Evolutionary conservation across 2,888 invertebrate species (phyloP).

Genomic region (Sceliomorpha sp.): DNA sequence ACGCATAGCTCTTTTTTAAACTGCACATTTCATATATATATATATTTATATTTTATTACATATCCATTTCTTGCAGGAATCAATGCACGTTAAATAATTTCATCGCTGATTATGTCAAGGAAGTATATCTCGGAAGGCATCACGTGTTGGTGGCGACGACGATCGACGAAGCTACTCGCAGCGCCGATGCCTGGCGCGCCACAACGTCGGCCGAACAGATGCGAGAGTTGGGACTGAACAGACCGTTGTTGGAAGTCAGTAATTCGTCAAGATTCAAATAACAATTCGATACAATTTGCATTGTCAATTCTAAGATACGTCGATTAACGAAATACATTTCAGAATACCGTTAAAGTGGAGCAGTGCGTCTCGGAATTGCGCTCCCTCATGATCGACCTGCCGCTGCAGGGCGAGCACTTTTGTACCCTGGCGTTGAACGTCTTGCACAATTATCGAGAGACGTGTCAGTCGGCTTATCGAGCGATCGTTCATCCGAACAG

Average conservation of each 20-base stretch:
- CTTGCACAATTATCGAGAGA: conserved; percentile 87
- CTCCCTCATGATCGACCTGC: conserved; percentile 86
- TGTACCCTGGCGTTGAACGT: conserved; percentile 87
- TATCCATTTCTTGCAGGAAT: conserved; percentile 81
- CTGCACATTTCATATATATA: conserved; percentile 9
- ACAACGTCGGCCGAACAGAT: conserved; percentile 86
- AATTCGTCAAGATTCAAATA: too few relatives aligned
- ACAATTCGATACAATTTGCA: too few relatives aligned
- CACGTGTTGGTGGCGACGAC: conserved; percentile 84
- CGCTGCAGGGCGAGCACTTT: conserved; percentile 88
- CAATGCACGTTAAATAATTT: conserved; percentile 91
- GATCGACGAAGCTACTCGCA: conserved; percentile 87
- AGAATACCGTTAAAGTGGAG: conserved; percentile 88
- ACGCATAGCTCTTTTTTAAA: too few relatives aligned
- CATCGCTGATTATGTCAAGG: conserved; percentile 92
- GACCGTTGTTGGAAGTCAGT: conserved; percentile 83
- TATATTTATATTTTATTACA: conserved; percentile 24
- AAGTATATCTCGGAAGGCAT: conserved; percentile 90
- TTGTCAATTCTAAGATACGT: conserved; percentile 7
- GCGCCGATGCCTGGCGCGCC: conserved; percentile 90
- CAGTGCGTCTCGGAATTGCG: conserved; percentile 85
- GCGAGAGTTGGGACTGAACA: conserved; percentile 83
- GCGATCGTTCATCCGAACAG: conserved; percentile 89
- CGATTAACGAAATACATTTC: conserved; percentile 70
- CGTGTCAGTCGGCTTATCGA: conserved; percentile 87